phyloP scores from a whole-genome alignment of 2,113 vertebrate genomes.

The Salminus brasiliensis region DNA sequence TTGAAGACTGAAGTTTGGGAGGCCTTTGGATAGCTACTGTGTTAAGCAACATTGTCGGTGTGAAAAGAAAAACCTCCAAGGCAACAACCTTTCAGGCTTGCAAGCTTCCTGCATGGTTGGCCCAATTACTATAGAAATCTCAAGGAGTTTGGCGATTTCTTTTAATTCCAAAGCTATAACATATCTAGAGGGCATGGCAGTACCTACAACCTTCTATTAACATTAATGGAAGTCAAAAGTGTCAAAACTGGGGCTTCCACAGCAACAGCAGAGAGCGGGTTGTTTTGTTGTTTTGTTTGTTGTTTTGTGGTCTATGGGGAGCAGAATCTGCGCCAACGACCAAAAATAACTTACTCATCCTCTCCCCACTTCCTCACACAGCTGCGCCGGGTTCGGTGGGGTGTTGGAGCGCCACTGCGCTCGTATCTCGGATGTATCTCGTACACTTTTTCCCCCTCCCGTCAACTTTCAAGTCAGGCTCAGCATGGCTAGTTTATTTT shows the following conservation, averaged over 20 bases:
- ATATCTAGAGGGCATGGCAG: not conserved
- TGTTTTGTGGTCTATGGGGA: conserved; percentile 24
- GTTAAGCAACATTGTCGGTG: not conserved
- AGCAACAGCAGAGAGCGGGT: not conserved
- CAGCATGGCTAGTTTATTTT: conserved; percentile 28
- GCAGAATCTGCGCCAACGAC: not conserved
- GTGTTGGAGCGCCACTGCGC: conserved; percentile 3
- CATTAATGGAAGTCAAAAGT: not conserved
- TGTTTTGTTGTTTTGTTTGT: conserved; percentile 12
- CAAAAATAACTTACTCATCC: conserved; percentile 17
- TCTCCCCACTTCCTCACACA: conserved; percentile 13
- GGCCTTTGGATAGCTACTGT: not conserved
- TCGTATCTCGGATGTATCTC: not conserved
- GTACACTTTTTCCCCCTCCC: not conserved
- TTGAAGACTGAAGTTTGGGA: not conserved
- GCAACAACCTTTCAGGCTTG: not conserved
- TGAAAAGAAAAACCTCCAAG: not conserved
- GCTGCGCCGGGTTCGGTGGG: conserved; percentile 21
- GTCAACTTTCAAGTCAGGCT: conserved; percentile 6
- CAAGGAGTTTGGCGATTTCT: not conserved
- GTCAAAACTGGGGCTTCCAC: not conserved
- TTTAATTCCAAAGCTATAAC: not conserved
- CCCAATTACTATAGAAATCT: not conserved
- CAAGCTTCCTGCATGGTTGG: not conserved
- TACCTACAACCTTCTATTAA: not conserved